Conservation (phyloP, 1,140 invertebrate genomes). For the Danaus plexippus region DNA sequence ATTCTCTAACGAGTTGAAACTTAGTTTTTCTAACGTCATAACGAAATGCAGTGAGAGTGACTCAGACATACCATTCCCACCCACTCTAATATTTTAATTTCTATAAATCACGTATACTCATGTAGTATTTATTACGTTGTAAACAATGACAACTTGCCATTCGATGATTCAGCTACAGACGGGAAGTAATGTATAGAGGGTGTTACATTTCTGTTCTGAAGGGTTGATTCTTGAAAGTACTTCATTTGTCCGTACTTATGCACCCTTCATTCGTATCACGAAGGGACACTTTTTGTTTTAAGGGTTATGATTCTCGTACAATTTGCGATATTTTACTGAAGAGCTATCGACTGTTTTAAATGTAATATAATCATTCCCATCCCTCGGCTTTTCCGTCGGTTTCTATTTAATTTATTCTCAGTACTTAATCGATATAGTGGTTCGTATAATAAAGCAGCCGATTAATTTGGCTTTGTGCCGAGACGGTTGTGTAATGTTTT, state of each 20-base stretch:
- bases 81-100: no score
- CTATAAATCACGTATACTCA: no score
- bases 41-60: conserved; percentile 22
- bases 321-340: conserved; percentile 2
- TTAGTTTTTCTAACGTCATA: conserved; percentile 16
- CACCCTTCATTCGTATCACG: conserved; percentile 8
- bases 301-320: conserved; percentile 15
- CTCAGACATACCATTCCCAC: conserved; percentile 26
- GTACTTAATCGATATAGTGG: no score
- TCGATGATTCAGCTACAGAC: no score
- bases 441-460: no score
- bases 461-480: conserved; percentile 18
- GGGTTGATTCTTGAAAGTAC: conserved; percentile 7
- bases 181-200: no score
- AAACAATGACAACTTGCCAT: no score
- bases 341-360: no score
- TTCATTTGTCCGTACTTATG: conserved; percentile 10
- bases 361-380: no score
- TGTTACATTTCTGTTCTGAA: conserved; percentile 2
- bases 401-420: no score
- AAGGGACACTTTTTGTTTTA: conserved; percentile 13
- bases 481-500: conserved; percentile 18
- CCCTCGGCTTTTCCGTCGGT: no score
- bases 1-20: conserved; percentile 14
- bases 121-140: no score